A percentile compares a stretch with the other conserved stretches of the same genome.
These are phyloP conservation scores for Dysidea cf. avara DNA, from an alignment of 37 sponge, comb jelly and placozoan genomes.

Conservation along the genomic window DNA sequence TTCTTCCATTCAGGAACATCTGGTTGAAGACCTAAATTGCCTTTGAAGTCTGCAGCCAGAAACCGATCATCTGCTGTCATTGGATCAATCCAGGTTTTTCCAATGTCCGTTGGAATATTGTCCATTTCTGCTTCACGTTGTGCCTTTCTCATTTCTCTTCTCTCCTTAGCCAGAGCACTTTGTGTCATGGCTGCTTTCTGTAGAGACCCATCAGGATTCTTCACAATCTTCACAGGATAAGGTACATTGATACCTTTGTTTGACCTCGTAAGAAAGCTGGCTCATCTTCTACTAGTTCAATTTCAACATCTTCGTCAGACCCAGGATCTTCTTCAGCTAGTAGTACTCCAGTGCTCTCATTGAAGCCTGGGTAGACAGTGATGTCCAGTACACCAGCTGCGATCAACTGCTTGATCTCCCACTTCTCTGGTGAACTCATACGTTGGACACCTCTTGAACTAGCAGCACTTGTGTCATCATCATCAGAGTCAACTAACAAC, in stretches of 20 bases:
- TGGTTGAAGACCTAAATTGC: constrained; percentile 52
- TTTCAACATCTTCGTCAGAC: constrained; percentile 86
- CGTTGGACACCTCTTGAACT: constrained; percentile 46
- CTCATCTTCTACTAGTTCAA: constrained; percentile 93
- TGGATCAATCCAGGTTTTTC: constrained; percentile 90
- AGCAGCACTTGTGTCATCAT: constrained; percentile 8
- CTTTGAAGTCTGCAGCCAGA: constrained; percentile 72
- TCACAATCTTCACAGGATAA: constrained; percentile 94
- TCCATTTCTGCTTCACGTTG: constrained; percentile 84
- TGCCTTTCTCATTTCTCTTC: constrained; percentile 86
- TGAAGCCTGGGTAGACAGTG: constrained; percentile 88
- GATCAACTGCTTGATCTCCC: constrained; percentile 98
- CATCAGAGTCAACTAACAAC: constrained; percentile 7
- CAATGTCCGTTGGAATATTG: constrained; percentile 80
- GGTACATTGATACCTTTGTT: constrained; percentile 77
- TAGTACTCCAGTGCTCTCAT: constrained; percentile 85
- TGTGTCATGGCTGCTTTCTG: constrained; percentile 98
- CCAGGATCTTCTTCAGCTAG: constrained; percentile 49
- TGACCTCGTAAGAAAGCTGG: constrained; percentile 92
- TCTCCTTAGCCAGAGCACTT: constrained; percentile 96
- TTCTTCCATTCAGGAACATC: constrained; percentile 98
- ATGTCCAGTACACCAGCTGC: constrained; percentile 92
- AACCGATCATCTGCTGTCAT: constrained; percentile 65
- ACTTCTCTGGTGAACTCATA: constrained; percentile 95
- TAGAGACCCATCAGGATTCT: constrained; percentile 98